These are phyloP conservation scores for Poecile atricapillus DNA, from an alignment of 2,113 vertebrate species.

Conservation along the genomic window DNA sequence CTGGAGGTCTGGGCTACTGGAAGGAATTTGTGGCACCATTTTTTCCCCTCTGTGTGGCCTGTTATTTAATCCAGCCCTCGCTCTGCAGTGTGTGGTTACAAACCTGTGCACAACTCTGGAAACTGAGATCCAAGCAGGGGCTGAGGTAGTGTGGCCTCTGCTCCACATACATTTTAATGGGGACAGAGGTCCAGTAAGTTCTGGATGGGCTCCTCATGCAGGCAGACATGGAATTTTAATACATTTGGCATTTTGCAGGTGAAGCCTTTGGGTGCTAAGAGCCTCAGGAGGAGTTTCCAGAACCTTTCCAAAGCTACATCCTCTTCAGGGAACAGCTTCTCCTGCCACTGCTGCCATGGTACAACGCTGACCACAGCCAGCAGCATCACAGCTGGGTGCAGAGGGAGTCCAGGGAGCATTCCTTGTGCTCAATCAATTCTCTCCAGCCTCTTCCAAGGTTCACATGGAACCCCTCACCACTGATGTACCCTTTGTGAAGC, in stretches of 20 bases:
- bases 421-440: neutral
- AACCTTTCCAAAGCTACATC: neutral
- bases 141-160: neutral
- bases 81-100: neutral
- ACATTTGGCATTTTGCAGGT: neutral
- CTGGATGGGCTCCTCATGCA: neutral
- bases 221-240: neutral
- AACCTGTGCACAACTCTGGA: neutral
- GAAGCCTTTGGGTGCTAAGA: neutral
- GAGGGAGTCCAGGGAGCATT: neutral
- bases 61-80: neutral
- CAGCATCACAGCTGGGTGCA: neutral
- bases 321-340: neutral
- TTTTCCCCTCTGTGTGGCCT: neutral
- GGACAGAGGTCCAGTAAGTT: neutral
- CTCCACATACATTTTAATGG: neutral
- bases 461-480: neutral
- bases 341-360: accelerated
- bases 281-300: neutral
- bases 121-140: neutral
- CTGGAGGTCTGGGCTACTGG: neutral
- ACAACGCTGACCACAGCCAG: neutral
- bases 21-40: neutral
- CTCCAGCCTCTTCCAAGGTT: neutral
- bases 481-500: neutral